Base-by-base conservation (phyloP, 2,797 vertebrate species). In the Ara ararauna region DNA sequence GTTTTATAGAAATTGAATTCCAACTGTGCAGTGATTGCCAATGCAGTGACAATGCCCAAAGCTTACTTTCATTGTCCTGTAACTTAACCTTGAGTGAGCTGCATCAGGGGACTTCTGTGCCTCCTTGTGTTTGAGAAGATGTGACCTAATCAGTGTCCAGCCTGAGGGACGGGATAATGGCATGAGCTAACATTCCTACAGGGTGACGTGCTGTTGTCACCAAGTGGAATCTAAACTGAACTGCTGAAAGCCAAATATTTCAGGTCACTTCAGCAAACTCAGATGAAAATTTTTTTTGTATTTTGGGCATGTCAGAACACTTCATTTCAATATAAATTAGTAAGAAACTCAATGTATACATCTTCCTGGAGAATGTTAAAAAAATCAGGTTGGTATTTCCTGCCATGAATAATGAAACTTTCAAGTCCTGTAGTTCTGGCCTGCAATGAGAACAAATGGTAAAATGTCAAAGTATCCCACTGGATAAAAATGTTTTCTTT, bases 1-100 rank as follows among this genome's bases (percentile, higher is more conserved):
- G 58, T 75, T 88, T 65, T 66, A 83, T 2, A 87, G 65, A 73
- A 93, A 90, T 61, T 67, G 29, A 90, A 76, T 92, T 94, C 73
- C 75, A 74, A 1, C 51, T 48, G 51, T 53, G 51, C 51, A 80
- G 26, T 60, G 40, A 32, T 68, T 82, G 81, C 51, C 71, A 83
- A 40, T 14, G 27, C 64, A 80, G 30, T 58, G 58, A 47, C 88
- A 61, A 56, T 74, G 65, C 58, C 67, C 60, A 92, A 74, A 89
- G 60, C 42, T 81, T 79, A 36, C 44, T 53, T 36, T 79, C 32
- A 4, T 76, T 74, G 85, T 50, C 7, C 3, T 13, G 3, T 61
- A 80, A 54, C 67, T 87, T 87, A 85, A 80, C 71, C 48, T 64
- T 53, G 45, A 85, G 44, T 16, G n/a, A 93, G 56, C 64, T 61